Conservation (phyloP, 2,113 vertebrate species). For the Pseudolaguvia tuberculata region DNA sequence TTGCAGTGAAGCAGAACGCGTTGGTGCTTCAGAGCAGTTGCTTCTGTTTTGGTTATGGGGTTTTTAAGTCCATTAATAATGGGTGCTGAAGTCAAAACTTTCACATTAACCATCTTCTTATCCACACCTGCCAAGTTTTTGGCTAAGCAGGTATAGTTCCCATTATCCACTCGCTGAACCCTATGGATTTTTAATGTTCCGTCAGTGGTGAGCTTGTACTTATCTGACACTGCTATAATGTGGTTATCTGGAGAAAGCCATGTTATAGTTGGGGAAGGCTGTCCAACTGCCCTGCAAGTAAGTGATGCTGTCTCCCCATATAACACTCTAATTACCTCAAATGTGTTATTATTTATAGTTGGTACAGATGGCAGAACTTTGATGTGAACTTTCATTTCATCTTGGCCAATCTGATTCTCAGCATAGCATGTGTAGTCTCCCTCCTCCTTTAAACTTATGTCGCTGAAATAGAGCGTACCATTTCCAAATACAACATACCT, state of each 20-base stretch:
- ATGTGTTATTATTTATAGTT: conserved; percentile 61
- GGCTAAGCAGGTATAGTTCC: conserved; percentile 85
- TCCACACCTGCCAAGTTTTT: conserved; percentile 74
- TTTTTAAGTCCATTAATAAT: conserved; percentile 65
- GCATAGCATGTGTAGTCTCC: conserved; percentile 90
- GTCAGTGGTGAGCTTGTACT: conserved; percentile 70
- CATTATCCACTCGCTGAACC: conserved; percentile 76
- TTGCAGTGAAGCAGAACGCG: conserved; percentile 77
- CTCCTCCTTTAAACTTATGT: conserved; percentile 76
- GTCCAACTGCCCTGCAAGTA: conserved; percentile 74
- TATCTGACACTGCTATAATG: conserved; percentile 68
- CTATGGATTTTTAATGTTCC: conserved; percentile 80
- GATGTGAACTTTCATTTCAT: conserved; percentile 84
- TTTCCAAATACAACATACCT: conserved; percentile 84
- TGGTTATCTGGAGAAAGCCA: conserved; percentile 80
- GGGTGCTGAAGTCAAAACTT: conserved; percentile 63
- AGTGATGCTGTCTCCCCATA: conserved; percentile 71
- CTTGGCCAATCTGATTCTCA: conserved; percentile 84
- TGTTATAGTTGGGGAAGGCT: conserved; percentile 72
- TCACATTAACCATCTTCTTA: conserved; percentile 68
- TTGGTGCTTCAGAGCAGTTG: conserved; percentile 70
- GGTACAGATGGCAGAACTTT: conserved; percentile 76
- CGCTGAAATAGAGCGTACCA: conserved; percentile 84
- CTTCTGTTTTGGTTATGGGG: conserved; percentile 31
- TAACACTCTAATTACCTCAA: conserved; percentile 62